A percentile compares a stretch with the other conserved stretches of the same genome.
Conservation (phyloP, 2,888 invertebrate genomes). For the Carabus problematicus region DNA sequence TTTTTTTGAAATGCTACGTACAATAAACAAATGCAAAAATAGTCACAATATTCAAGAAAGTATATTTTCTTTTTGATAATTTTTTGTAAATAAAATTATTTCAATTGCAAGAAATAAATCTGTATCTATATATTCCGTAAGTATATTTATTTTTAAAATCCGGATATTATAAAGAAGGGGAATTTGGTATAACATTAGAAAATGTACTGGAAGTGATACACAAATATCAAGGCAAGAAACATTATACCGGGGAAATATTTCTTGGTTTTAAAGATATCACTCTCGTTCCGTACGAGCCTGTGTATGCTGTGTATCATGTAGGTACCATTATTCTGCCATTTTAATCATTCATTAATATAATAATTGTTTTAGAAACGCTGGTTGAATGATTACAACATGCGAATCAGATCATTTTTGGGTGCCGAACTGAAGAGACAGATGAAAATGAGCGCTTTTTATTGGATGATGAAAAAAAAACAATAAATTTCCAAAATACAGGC, state of each 20-base stretch:
- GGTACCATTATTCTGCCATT: constrained; percentile 46
- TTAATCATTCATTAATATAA: constrained; percentile 13
- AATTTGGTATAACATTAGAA: constrained; percentile 88
- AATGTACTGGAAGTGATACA: constrained; percentile 79
- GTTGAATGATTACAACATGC: constrained; percentile 80
- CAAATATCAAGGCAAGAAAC: constrained; percentile 59
- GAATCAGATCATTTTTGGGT: constrained; percentile 76
- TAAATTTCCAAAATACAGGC: constrained; percentile 67
- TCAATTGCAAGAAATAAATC: too few species aligned
- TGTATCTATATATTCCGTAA: background rate
- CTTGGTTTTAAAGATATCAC: constrained; percentile 83
- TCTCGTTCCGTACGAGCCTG: constrained; percentile 84
- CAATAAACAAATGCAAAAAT: too few species aligned
- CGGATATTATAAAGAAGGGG: constrained; percentile 83
- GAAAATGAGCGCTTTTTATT: constrained; percentile 75
- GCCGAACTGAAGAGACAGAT: constrained; percentile 75
- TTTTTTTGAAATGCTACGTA: constrained; percentile 77
- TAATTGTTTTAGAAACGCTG: constrained; percentile 70
- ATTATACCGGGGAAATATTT: constrained; percentile 64
- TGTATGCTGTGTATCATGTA: constrained; percentile 84
- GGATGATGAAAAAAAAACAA: constrained; percentile 85
- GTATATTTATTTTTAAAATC: constrained; percentile 69
- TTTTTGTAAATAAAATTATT: too few species aligned
- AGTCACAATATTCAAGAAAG: too few species aligned
- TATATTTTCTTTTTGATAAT: too few species aligned